Evolutionary conservation across 2,888 invertebrate species (phyloP).

Genomic region (Papilio gigon): DNA sequence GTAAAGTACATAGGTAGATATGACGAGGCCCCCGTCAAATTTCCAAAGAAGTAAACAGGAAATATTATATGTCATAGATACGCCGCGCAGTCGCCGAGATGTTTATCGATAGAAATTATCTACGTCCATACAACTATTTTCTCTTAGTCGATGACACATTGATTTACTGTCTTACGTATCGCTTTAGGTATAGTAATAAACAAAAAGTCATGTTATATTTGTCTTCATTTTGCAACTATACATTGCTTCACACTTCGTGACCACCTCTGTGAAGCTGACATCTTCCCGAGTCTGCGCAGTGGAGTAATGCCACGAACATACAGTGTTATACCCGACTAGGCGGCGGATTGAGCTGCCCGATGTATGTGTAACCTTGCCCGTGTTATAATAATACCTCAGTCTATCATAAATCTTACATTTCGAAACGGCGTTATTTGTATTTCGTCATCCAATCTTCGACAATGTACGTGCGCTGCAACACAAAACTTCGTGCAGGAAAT

Average conservation of each 20-base stretch:
- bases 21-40: conserved; percentile 5
- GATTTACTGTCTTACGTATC: conserved; percentile 20
- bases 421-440: conserved; percentile 19
- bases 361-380: conserved; percentile 29
- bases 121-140: not conserved
- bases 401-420: conserved; percentile 24
- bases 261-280: too few relatives aligned
- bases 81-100: not conserved
- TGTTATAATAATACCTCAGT: conserved; percentile 17
- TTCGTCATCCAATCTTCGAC: conserved; percentile 21
- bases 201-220: too few relatives aligned
- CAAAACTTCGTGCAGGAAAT: conserved; percentile 28
- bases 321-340: conserved; percentile 5
- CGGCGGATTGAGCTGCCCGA: conserved; percentile 5
- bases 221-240: too few relatives aligned
- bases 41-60: conserved; percentile 14
- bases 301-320: not conserved
- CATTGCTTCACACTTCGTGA: too few relatives aligned
- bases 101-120: conserved; percentile 17
- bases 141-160: conserved; percentile 23
- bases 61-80: not conserved
- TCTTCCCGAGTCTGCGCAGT: too few relatives aligned
- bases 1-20: not conserved
- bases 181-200: conserved; percentile 14
- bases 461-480: not conserved